Evolutionary conservation across 2,888 invertebrate species (phyloP), one percentile per base, ranked within the genome.

Genomic region (Dolichomitus sp.): DNA sequence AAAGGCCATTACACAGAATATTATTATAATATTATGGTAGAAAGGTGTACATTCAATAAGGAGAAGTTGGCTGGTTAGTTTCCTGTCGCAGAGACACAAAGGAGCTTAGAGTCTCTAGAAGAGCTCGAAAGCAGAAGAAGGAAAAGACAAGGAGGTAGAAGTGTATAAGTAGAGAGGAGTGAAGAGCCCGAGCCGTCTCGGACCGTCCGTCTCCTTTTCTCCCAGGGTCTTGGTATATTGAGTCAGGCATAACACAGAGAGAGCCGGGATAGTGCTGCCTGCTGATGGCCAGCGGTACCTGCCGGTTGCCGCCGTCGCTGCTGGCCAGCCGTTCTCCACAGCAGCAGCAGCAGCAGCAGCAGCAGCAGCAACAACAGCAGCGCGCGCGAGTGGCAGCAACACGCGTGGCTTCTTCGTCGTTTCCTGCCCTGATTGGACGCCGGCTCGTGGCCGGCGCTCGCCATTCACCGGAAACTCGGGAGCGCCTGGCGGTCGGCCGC

Each of bases 371-470:
- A 40, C 69, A 61, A 42, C 23, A 27, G 12, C 74, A 54, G 68
- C 83, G 84, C 74, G 83, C 77, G 78, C 70, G 83, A 54, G 76
- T 42, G 45, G 72, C 65, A 68, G 79, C 81, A 89, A 87, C 89
- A 89, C 93, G 93, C 93, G 93, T 93, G 93, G 93, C 93, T 91
- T 90, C 90, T 86, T 69, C 86, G 87, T 91, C 89, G 89, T 88
- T 92, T 92, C 90, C 92, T 89, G 90, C 87, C 90, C 92, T 93
- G 93, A 93, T 93, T 93, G 93, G 93, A 93, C 90, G 91, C 86
- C 90, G 93, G 93, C 93, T 93, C 93, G 93, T 93, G 93, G 93
- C 93, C 91, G 93, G 93, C 92, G 90, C 89, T 88, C 90, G 90
- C 90, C 91, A 88, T 88, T 89, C 90, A 91, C 90, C 89, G 90